phyloP scores from a whole-genome alignment of 92 coral and sea anemone species.

The Umimayanthus kanabou region DNA sequence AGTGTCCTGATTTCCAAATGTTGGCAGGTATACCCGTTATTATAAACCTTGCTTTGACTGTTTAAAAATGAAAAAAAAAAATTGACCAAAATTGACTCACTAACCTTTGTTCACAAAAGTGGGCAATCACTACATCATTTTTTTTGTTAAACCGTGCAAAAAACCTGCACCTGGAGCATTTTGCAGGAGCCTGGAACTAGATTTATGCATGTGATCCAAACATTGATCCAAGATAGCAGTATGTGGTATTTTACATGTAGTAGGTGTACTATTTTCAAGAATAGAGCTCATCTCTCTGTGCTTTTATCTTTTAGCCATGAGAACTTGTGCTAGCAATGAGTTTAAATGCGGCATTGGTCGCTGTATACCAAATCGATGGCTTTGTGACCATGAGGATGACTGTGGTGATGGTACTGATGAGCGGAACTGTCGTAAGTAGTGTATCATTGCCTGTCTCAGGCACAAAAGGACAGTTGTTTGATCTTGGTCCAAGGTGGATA shows the following conservation, averaged over 20 bases:
- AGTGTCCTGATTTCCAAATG: too few relatives aligned
- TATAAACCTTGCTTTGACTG: too few relatives aligned
- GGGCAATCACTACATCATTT: too few relatives aligned
- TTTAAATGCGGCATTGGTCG: conserved; percentile 29
- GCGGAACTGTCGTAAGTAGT: conserved; percentile 29
- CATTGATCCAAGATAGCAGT: too few relatives aligned
- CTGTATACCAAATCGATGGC: conserved; percentile 30
- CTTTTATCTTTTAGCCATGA: conserved; percentile 7
- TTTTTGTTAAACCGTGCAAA: too few relatives aligned
- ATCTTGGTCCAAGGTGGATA: conserved; percentile 31
- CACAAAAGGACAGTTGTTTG: conserved; percentile 12
- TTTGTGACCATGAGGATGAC: conserved; percentile 41
- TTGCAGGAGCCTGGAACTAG: neutral
- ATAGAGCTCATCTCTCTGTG: too few relatives aligned
- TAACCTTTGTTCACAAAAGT: too few relatives aligned
- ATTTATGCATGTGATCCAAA: neutral
- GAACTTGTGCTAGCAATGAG: conserved; percentile 26
- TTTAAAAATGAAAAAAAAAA: too few relatives aligned
- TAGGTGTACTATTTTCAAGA: too few relatives aligned
- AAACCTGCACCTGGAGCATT: neutral
- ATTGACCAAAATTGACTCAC: too few relatives aligned
- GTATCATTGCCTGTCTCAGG: neutral
- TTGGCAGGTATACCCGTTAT: too few relatives aligned
- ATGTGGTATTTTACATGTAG: too few relatives aligned
- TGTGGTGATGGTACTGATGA: conserved; percentile 38